phyloP scores from a whole-genome alignment of 2,888 invertebrate genomes.

The Lacanobia oleracea region DNA sequence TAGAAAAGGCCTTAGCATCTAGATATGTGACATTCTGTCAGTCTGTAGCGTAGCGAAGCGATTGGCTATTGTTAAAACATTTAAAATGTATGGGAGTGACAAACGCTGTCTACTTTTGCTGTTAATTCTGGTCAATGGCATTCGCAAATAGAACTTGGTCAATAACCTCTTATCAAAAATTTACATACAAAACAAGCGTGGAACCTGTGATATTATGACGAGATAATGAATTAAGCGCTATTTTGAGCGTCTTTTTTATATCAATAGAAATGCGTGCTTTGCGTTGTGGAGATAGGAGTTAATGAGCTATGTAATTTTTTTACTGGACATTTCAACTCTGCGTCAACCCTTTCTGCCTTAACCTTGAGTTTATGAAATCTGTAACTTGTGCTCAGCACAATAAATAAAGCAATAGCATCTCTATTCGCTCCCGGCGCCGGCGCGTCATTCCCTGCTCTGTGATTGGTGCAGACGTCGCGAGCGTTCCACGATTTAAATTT shows the following conservation, averaged over 20 bases:
- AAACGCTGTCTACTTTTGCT: too few relatives aligned
- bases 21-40: neutral
- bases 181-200: too few relatives aligned
- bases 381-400: too few relatives aligned
- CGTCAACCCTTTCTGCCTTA: neutral
- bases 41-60: too few relatives aligned
- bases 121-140: too few relatives aligned
- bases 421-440: neutral
- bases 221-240: too few relatives aligned
- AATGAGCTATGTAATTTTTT: neutral
- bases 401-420: neutral
- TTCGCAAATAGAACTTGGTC: too few relatives aligned
- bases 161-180: too few relatives aligned
- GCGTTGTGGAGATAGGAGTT: neutral
- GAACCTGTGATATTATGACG: too few relatives aligned
- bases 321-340: neutral
- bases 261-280: neutral
- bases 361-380: neutral
- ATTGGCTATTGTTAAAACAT: too few relatives aligned
- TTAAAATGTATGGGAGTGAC: too few relatives aligned
- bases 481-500: constrained; percentile 70
- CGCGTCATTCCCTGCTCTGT: neutral
- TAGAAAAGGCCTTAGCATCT: neutral
- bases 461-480: constrained; percentile 78
- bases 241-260: neutral